Conservation (phyloP, 1,140 invertebrate genomes). For the Condylostylus longicornis region DNA sequence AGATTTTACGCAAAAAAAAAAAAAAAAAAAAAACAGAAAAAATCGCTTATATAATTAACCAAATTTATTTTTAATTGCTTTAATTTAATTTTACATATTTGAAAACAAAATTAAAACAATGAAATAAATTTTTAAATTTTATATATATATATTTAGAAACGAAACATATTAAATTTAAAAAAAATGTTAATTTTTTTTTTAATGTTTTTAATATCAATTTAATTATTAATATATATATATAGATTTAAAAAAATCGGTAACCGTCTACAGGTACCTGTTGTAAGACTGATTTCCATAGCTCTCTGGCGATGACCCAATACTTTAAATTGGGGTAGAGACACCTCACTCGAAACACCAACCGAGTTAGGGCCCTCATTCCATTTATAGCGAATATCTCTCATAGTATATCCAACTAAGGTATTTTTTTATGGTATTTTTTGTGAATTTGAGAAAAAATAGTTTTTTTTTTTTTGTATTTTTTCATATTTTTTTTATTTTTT, state of each 20-base stretch:
- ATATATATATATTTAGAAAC: conserved; percentile 9
- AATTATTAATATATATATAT: conserved; percentile 14
- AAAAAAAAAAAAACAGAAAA: too few species aligned
- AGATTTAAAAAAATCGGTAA: conserved; percentile 31
- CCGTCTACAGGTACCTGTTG: conserved; percentile 63
- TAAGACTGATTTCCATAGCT: conserved; percentile 80
- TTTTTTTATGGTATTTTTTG: conserved; percentile 4
- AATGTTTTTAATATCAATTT: not conserved
- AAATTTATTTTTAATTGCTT: too few species aligned
- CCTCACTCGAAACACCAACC: conserved; percentile 80
- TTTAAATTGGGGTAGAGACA: conserved; percentile 90
- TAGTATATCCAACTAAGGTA: conserved; percentile 83
- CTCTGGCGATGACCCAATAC: conserved; percentile 77
- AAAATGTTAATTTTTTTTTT: not conserved
- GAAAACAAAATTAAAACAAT: conserved; percentile 5
- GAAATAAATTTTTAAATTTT: conserved; percentile 1
- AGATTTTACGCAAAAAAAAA: too few species aligned
- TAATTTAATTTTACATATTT: too few species aligned
- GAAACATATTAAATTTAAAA: not conserved
- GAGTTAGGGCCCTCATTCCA: conserved; percentile 87
- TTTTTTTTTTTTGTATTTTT: conserved; percentile 14
- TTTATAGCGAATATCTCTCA: conserved; percentile 91
- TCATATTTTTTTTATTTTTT: conserved; percentile 15
- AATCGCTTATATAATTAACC: too few species aligned
- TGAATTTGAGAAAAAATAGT: conserved; percentile 15